Evolutionary conservation across 2,888 invertebrate genomes (phyloP), one percentile per base, ranked within the genome.

Genomic region (Philhelius pedissequus): DNA sequence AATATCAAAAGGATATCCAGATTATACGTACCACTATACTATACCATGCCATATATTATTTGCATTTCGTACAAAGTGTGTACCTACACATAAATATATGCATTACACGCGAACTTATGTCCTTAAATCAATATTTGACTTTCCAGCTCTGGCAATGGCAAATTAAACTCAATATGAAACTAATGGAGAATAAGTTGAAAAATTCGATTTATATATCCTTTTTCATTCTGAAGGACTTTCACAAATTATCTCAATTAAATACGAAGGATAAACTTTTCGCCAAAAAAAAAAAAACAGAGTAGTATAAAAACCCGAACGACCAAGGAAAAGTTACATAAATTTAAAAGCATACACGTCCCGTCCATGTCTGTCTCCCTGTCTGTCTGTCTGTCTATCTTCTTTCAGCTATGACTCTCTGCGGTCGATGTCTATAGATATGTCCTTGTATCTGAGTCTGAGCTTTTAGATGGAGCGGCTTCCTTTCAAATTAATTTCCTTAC

Each of bases 201-300:
- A 58, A 38, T 54, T 22, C 52, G 15, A 22, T 15, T 43, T 54
- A 62, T 50, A 62, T 50, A 68, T 38, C 30, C 62, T 7, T 40
- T 20, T 25, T 30, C 60, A 62, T 27, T 43, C 27, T 27, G n/a
- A 50, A 30, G 38, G 75, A 75, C 75, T 84, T 80, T 75, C 71
- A 80, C 75, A 84, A 76, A 80, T 80, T 80, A 84, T 80, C 71
- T 75, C 80, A 76, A 84, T 76, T 84, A 80, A 71, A 84, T 71
- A 75, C 43, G 60, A 76, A 75, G 74, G 66, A 64, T 70, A 66
- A 80, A 76, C 52, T 84, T 80, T 74, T 35, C n/a, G 11, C 30
- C 11, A 20, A 43, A 40, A 35, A 48, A 20, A 20, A 52, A 32
- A 20, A 38, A 60, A 25, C 30, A 27, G 30, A n/a, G 7, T 4